These are phyloP conservation scores for Ceratina australensis DNA, from an alignment of 1,140 invertebrate species.

Conservation along the genomic window DNA sequence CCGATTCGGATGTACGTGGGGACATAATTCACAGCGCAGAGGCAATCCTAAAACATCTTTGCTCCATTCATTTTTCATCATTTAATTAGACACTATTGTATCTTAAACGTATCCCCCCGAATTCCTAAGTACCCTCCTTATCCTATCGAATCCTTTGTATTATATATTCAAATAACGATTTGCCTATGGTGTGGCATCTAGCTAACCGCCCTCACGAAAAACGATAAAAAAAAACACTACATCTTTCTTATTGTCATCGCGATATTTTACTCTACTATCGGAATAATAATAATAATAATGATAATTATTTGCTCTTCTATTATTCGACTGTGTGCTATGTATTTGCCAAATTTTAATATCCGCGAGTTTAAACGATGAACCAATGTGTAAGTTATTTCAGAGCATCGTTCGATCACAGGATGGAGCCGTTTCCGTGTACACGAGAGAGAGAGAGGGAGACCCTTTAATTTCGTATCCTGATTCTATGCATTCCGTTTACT, in stretches of 20 bases:
- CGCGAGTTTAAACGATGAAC: slow-evolving; percentile 31
- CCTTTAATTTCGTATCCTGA: slow-evolving; percentile 29
- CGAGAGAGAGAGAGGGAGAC: too few species aligned
- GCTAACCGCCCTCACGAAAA: slow-evolving; percentile 51
- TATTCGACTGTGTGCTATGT: slow-evolving; percentile 10
- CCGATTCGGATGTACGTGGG: slow-evolving; percentile 57
- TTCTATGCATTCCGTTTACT: slow-evolving; percentile 62
- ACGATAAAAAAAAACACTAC: slow-evolving; percentile 36
- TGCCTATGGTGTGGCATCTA: slow-evolving; percentile 60
- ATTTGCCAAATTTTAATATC: slow-evolving; percentile 27
- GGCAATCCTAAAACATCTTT: slow-evolving; percentile 41
- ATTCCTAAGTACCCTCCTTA: slow-evolving; percentile 42
- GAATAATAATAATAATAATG: slow-evolving; percentile 19
- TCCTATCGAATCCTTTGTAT: slow-evolving; percentile 64
- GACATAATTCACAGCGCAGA: slow-evolving; percentile 34
- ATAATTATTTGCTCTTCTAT: neutral
- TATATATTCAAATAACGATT: slow-evolving; percentile 66
- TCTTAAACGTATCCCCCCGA: slow-evolving; percentile 52
- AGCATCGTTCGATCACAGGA: slow-evolving; percentile 33
- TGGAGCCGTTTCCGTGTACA: neutral
- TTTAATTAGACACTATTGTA: slow-evolving; percentile 63
- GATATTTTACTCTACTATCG: slow-evolving; percentile 43
- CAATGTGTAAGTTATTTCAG: slow-evolving; percentile 23
- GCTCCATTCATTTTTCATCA: slow-evolving; percentile 56
- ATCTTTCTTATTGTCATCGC: slow-evolving; percentile 54